Evolutionary conservation across 2,888 invertebrate genomes (phyloP), one percentile per base, ranked within the genome.

Genomic region (Ophraella communa): DNA sequence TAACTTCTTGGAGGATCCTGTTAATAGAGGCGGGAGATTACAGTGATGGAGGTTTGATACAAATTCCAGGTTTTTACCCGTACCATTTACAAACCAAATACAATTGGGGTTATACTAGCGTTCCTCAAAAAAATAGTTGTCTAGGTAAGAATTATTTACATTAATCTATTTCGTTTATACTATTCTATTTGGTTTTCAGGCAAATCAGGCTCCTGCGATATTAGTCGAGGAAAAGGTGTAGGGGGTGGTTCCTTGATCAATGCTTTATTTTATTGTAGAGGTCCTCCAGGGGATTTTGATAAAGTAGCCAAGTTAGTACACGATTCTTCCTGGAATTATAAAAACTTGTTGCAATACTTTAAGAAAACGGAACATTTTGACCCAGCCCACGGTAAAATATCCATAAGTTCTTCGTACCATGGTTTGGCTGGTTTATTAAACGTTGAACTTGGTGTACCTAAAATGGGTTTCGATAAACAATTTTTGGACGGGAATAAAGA

Each of bases 401-500:
- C 39, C n/a, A 14, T 39, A 39, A 14, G 17, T 14, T 1, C 1
- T 14, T 39, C 14, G n/a, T 65, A 65, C 20, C 65, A 65, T 23
- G 51, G 49, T 17, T 30, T 33, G 10, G 42, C 44, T 23, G 73
- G 73, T 1, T 53, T 55, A 21, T 55, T 69, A 23, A 24, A 63
- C 17, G 68, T 71, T 1, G 70, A 70, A 65, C 33, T 35, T 47
- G 23, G 24, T n/a, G 4, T 44, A 11, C 51, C 57, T 7, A 2
- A 14, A 1, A 18, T 11, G 2, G 30, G 52, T 3, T 24, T 53
- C 4, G 14, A 44, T 1, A 14, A 21, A 51, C 21, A 44, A n/a
- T 58, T 63, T 20, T n/a, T 57, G 4, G 39, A 57, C 4, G 63
- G 42, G 4, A 54, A 89, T 2, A 77, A 84, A 51, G 89, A 91